These are phyloP conservation scores for Cercopithecus hamlyni DNA, from an alignment of 2,797 vertebrate species.

Conservation along the genomic window DNA sequence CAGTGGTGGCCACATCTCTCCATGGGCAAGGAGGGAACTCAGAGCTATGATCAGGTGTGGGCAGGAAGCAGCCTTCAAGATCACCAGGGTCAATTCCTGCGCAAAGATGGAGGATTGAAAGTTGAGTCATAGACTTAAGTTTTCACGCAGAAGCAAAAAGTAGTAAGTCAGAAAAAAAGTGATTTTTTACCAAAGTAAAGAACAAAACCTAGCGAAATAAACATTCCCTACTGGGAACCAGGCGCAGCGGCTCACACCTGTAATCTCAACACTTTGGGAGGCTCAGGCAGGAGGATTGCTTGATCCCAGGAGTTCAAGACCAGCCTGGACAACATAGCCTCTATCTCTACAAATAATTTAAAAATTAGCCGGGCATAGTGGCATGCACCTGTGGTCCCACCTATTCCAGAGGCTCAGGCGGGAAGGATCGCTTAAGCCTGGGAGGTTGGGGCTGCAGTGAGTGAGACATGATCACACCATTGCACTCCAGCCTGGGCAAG, in stretches of 20 bases:
- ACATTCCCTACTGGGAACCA: not conserved
- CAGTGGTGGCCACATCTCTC: not conserved
- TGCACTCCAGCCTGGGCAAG: not conserved
- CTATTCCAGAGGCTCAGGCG: not conserved
- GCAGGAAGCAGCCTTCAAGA: not conserved
- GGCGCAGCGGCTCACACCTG: not conserved
- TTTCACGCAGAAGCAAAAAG: not conserved
- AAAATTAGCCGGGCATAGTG: not conserved
- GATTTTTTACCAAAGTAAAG: not conserved
- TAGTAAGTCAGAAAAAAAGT: not conserved
- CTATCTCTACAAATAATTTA: not conserved
- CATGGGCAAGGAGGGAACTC: not conserved
- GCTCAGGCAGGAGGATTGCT: not conserved
- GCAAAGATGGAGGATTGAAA: not conserved
- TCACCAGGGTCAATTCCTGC: not conserved
- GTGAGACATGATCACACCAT: not conserved
- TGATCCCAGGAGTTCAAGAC: not conserved
- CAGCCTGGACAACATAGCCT: not conserved
- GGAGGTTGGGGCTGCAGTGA: not conserved
- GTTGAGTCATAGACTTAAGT: not conserved
- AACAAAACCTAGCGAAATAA: constrained; percentile 47
- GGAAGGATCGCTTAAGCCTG: not conserved
- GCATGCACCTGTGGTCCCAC: not conserved
- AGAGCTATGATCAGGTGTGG: not conserved
- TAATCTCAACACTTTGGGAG: not conserved